A percentile compares a stretch with the other conserved stretches of the same genome.
These are phyloP conservation scores for Fulmarus glacialis DNA, from an alignment of 2,113 vertebrate genomes.

Conservation along the genomic window DNA sequence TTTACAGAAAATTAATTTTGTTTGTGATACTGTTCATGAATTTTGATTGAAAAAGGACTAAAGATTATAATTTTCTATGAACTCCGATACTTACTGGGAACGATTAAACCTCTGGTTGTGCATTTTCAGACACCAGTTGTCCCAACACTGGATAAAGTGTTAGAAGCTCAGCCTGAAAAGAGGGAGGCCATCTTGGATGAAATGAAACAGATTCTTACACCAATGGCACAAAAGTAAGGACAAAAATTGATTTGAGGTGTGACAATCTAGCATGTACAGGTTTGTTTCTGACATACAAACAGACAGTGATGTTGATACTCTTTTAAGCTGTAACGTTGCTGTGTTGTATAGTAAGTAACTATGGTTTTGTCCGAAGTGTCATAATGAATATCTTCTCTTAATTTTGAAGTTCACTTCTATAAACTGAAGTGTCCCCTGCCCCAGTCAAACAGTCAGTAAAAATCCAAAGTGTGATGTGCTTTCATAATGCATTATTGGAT, in stretches of 20 bases:
- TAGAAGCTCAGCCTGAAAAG: constrained; percentile 84
- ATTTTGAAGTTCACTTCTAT: not conserved
- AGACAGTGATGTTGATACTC: not conserved
- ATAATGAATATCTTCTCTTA: not conserved
- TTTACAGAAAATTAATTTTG: not conserved
- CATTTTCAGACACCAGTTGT: constrained; percentile 80
- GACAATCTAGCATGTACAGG: not conserved
- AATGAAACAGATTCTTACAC: constrained; percentile 92
- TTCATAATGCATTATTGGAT: not conserved
- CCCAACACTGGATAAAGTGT: constrained; percentile 86
- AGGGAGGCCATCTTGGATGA: constrained; percentile 87
- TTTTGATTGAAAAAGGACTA: not conserved
- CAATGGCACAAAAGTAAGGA: constrained; percentile 94
- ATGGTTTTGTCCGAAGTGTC: not conserved
- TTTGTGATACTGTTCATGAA: not conserved
- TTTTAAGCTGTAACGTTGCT: not conserved
- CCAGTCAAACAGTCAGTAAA: not conserved
- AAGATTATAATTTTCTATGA: not conserved
- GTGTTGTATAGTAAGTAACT: not conserved
- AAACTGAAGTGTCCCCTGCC: not conserved
- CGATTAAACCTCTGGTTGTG: not conserved
- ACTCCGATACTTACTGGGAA: not conserved
- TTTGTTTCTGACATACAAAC: not conserved
- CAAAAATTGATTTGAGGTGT: not conserved
- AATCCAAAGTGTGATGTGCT: not conserved